Percentiles rank a stretch among this genome's conserved stretches.
Evolutionary conservation across 2,113 vertebrate species (phyloP).

Genomic region (Orthonyx spaldingii): DNA sequence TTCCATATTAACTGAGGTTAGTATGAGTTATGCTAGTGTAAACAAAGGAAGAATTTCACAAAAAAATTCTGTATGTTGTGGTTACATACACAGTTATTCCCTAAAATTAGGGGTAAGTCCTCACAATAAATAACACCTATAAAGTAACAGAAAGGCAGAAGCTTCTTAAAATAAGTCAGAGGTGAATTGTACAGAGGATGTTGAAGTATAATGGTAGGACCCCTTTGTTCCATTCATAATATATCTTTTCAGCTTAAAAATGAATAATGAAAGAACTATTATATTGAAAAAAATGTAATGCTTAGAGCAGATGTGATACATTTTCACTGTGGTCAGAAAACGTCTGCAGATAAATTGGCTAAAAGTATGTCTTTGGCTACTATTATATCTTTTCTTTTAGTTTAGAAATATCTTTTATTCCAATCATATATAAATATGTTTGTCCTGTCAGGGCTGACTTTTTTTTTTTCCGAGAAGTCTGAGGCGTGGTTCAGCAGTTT

Average conservation of each 20-base stretch:
- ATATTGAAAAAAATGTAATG: not conserved
- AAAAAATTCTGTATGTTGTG: not conserved
- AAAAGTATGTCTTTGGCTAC: not conserved
- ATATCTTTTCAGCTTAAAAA: not conserved
- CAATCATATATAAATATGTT: not conserved
- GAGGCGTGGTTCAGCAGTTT: not conserved
- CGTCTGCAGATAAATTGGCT: not conserved
- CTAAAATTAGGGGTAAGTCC: not conserved
- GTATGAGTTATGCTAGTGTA: not conserved
- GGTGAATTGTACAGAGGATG: not conserved
- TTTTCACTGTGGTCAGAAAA: not conserved
- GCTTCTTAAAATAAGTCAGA: not conserved
- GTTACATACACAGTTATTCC: not conserved
- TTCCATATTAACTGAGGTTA: not conserved
- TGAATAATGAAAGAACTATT: not conserved
- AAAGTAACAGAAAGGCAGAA: not conserved
- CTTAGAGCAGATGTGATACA: not conserved
- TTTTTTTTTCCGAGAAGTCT: accelerated
- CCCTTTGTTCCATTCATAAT: not conserved
- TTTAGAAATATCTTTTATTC: not conserved
- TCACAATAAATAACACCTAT: not conserved
- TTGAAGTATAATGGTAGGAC: not conserved
- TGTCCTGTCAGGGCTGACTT: not conserved
- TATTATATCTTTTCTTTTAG: not conserved
- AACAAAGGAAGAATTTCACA: not conserved